phyloP scores from a whole-genome alignment of 2,888 invertebrate genomes.

The Aphodius sticticus region DNA sequence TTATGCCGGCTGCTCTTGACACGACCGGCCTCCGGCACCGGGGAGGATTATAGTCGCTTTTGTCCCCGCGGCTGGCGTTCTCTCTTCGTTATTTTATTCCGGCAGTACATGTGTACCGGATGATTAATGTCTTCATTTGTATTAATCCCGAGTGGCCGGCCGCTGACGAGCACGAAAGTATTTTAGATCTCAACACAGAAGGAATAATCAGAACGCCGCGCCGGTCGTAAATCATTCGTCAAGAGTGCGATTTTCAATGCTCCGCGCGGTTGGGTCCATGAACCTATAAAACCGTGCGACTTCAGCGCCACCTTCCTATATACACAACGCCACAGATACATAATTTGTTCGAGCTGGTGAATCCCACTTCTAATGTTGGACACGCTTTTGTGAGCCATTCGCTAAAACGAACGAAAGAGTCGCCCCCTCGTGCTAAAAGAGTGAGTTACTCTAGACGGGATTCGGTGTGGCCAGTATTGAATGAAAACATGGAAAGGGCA shows the following conservation, averaged over 20 bases:
- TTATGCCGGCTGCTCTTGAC: not conserved
- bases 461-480: too few species aligned
- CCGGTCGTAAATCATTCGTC: not conserved
- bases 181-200: constrained; percentile 4
- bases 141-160: constrained; percentile 4
- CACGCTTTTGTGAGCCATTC: too few species aligned
- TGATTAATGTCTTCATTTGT: constrained; percentile 4
- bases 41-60: not conserved
- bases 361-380: too few species aligned
- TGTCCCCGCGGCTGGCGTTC: not conserved
- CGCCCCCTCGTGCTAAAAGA: too few species aligned
- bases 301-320: not conserved
- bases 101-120: not conserved
- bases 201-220: not conserved
- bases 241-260: not conserved
- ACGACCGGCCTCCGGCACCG: not conserved
- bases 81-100: not conserved
- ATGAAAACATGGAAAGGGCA: too few species aligned
- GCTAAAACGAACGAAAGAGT: too few species aligned
- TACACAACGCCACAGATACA: not conserved
- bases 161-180: not conserved
- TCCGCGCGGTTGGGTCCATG: not conserved
- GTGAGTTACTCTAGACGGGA: too few species aligned
- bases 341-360: not conserved
- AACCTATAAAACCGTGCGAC: not conserved